Evolutionary conservation across 2,888 invertebrate species (phyloP).

Genomic region (Deilephila elpenor): DNA sequence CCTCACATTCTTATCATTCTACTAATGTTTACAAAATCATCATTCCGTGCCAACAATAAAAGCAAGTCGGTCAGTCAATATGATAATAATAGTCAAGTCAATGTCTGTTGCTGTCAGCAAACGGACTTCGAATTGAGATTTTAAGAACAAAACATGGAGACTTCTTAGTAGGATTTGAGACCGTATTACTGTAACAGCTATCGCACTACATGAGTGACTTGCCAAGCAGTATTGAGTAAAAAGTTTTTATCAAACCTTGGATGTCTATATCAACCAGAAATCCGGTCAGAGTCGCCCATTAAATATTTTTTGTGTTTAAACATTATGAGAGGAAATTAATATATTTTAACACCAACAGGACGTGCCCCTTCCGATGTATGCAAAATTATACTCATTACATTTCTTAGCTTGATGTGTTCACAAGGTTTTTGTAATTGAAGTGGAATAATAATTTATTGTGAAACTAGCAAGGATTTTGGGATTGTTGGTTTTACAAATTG

Average conservation of each 20-base stretch:
- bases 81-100: too few relatives aligned
- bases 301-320: not conserved
- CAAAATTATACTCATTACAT: conserved; percentile 12
- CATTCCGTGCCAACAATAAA: too few relatives aligned
- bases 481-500: not conserved
- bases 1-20: too few relatives aligned
- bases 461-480: not conserved
- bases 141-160: too few relatives aligned
- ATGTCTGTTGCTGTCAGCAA: too few relatives aligned
- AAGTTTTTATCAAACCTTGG: not conserved
- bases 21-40: too few relatives aligned
- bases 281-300: not conserved
- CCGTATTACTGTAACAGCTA: not conserved
- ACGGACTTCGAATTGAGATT: too few relatives aligned
- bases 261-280: conserved; percentile 6
- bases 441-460: not conserved
- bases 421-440: conserved; percentile 7
- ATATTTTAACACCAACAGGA: conserved; percentile 16
- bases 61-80: too few relatives aligned
- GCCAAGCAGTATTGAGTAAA: not conserved
- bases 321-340: conserved; percentile 19
- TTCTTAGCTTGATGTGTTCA: not conserved
- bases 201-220: not conserved
- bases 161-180: not conserved
- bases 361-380: conserved; percentile 5